A percentile compares a stretch with the other conserved stretches of the same genome.
These are phyloP conservation scores for Trichomycterus rosablanca DNA, from an alignment of 2,113 vertebrate genomes.

Conservation along the genomic window DNA sequence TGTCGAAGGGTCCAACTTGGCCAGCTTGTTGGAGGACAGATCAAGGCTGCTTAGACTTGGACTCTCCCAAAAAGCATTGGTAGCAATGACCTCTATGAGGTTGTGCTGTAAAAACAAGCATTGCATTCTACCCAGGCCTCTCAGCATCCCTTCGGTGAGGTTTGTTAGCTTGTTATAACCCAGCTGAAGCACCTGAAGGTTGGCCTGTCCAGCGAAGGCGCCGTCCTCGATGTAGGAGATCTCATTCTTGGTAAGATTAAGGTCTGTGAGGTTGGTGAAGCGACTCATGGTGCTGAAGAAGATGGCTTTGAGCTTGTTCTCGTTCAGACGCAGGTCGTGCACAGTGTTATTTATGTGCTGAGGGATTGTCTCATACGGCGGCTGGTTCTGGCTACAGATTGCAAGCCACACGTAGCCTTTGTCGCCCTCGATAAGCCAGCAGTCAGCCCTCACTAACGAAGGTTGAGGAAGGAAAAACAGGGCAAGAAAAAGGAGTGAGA, in stretches of 20 bases:
- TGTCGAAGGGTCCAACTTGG: conserved; percentile 82
- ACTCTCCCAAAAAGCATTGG: conserved; percentile 90
- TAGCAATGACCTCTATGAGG: conserved; percentile 89
- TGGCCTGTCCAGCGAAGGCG: conserved; percentile 90
- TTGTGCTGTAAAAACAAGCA: conserved; percentile 97
- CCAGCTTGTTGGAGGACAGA: conserved; percentile 91
- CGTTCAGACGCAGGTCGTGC: conserved; percentile 90
- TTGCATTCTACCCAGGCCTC: conserved; percentile 90
- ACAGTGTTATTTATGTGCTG: conserved; percentile 99
- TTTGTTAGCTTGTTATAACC: conserved; percentile 96
- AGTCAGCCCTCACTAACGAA: conserved; percentile 74
- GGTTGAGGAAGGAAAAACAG: conserved; percentile 66
- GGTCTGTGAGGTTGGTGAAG: conserved; percentile 95
- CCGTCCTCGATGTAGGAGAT: conserved; percentile 97
- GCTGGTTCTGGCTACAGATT: conserved; percentile 99
- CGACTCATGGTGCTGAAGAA: conserved; percentile 90
- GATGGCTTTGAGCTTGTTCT: conserved; percentile 95
- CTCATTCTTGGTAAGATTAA: conserved; percentile 98
- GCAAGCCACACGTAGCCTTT: conserved; percentile 98
- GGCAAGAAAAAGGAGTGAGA: conserved; percentile 38
- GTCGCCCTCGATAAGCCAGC: conserved; percentile 97
- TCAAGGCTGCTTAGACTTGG: conserved; percentile 93
- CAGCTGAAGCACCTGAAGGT: conserved; percentile 91
- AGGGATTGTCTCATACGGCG: conserved; percentile 94
- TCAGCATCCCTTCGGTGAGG: conserved; percentile 91